Conservation (phyloP, 2,797 vertebrate species). For the Kryptolebias ocellatus region DNA sequence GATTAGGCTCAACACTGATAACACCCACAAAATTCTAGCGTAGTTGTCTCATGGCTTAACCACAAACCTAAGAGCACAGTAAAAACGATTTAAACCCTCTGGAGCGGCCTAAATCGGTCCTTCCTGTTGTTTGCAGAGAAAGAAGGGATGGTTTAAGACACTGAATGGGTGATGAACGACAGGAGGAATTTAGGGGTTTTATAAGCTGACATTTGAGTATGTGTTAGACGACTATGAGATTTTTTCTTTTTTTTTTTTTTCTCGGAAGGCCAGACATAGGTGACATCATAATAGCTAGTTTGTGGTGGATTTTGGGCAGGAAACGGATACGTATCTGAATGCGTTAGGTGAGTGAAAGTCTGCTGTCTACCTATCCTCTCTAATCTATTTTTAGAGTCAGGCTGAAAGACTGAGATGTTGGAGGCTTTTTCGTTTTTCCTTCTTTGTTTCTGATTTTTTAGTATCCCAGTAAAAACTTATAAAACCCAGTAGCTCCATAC, state of each 20-base stretch:
- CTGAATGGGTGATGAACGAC: slow-evolving; percentile 37
- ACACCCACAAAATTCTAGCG: slow-evolving; percentile 31
- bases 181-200: slow-evolving; percentile 30
- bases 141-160: slow-evolving; percentile 10
- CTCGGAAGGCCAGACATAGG: slow-evolving; percentile 35
- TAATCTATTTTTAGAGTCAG: slow-evolving; percentile 51
- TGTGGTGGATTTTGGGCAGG: slow-evolving; percentile 56
- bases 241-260: slow-evolving; percentile 30
- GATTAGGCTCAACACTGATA: slow-evolving; percentile 33
- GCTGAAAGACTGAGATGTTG: slow-evolving; percentile 12
- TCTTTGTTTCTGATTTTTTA: slow-evolving; percentile 48
- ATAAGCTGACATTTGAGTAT: slow-evolving; percentile 55
- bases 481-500: slow-evolving; percentile 60
- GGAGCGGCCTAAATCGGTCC: slow-evolving; percentile 36
- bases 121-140: slow-evolving; percentile 34
- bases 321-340: slow-evolving; percentile 61
- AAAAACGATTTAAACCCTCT: slow-evolving; percentile 17
- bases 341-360: slow-evolving; percentile 52
- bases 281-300: slow-evolving; percentile 61
- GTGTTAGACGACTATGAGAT: slow-evolving; percentile 47
- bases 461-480: slow-evolving; percentile 62
- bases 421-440: slow-evolving; percentile 9
- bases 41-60: slow-evolving; percentile 15
- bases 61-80: slow-evolving; percentile 21
- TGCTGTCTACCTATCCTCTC: slow-evolving; percentile 48